Base-by-base conservation (phyloP, 2,888 invertebrate species). In the Nomada fabriciana region DNA sequence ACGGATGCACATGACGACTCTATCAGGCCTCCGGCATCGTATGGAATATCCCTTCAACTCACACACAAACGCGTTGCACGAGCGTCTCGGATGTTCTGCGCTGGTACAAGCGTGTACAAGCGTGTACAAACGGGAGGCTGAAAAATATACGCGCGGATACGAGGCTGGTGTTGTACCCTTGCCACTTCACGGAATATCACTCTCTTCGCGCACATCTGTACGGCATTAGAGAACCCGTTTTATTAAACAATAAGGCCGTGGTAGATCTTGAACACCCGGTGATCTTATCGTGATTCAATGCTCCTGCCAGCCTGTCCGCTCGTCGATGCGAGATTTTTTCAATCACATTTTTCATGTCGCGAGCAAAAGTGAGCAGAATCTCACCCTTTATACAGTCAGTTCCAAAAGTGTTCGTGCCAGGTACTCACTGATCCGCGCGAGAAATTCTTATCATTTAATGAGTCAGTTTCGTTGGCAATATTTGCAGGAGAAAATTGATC, bases 1-100 rank as follows among this genome's bases (percentile, higher is more conserved):
- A 85, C 85, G 75, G 83, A 89, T 87, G 86, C 87, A 80, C 85
- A 89, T 90, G 90, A 91, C 90, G 87, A 89, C 89, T 91, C 91
- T 89, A 91, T 91, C 90, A 86, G 85, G 80, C 89, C 79, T 63
- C 79, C 76, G 82, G 88, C 86, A 83, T 74, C 78, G 85, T 80
- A 80, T 76, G 80, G 88, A 82, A 81, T 79, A 80, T 80, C 76
- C 83, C 78, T 67, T 70, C 60, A 76, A 76, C 65, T 68, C 67
- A 13, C 71, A 70, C 80, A 74, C 70, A 29, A 11, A n/a, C 36
- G 13, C 20, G 25, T 36, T 43, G 43, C 65, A 50, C 69, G 25
- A 20, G 50, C 60, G 61, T 73, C 77, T 74, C 64, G 65, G 64
- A 68, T 69, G 76, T 81, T 76, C 57, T 71, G 75, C 65, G 69